A percentile compares a stretch with the other conserved stretches of the same genome.
Evolutionary conservation across 35 echinoderm and acorn worm species (phyloP).

Genomic region (Heliocidaris erythrogramma): DNA sequence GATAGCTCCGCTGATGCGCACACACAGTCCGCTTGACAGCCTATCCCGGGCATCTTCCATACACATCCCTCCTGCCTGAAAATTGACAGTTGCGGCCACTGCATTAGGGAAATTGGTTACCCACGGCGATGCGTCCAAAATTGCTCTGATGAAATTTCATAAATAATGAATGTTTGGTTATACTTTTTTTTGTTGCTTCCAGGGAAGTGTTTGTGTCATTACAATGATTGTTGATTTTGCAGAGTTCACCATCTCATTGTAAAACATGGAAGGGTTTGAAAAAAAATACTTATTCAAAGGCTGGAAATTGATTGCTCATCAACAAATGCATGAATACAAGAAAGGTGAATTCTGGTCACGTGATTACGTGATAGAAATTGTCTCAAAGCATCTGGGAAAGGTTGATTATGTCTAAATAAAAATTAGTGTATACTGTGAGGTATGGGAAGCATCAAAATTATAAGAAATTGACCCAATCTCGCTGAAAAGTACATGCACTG

Average conservation of each 20-base stretch:
- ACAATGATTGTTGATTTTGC: not conserved
- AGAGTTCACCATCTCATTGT: not conserved
- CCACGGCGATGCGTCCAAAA: not conserved
- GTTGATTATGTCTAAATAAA: no score
- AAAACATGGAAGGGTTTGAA: not conserved
- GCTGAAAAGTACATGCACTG: no score
- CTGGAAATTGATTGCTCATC: no score
- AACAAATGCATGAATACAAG: no score
- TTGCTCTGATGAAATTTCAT: constrained; percentile 18
- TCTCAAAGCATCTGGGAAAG: no score
- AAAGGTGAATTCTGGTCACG: no score
- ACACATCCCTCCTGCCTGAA: constrained; percentile 37
- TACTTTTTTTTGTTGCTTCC: not conserved
- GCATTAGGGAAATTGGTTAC: constrained; percentile 25
- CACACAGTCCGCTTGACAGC: constrained; percentile 16
- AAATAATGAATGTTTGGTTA: not conserved
- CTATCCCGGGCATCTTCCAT: constrained; percentile 3
- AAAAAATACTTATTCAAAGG: not conserved
- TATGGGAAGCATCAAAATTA: no score
- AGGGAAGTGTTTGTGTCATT: not conserved
- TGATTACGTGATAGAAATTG: no score
- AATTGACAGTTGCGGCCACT: constrained; percentile 38
- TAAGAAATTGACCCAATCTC: no score
- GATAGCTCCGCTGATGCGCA: constrained; percentile 27
- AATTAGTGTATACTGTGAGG: no score